phyloP scores from a whole-genome alignment of 1,140 invertebrate species.

The Teleopsis dalmanni region DNA sequence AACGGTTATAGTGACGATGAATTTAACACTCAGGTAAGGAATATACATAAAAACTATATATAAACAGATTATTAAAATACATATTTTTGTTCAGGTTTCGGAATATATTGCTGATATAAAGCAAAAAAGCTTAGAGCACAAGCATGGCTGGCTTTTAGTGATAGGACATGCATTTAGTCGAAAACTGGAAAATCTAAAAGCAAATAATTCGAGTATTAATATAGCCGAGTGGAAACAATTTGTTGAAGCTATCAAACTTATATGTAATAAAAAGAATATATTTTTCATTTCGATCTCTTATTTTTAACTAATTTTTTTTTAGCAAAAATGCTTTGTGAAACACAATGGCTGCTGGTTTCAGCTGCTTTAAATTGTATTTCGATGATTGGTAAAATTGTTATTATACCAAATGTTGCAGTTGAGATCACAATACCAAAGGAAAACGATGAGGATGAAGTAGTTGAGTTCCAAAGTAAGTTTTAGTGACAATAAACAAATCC shows the following conservation, averaged over 20 bases:
- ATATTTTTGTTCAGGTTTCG: conserved; percentile 14
- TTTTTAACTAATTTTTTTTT: neutral
- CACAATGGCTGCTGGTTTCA: conserved; percentile 38
- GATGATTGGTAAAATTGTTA: conserved; percentile 36
- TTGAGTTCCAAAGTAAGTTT: conserved; percentile 28
- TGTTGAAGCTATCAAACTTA: conserved; percentile 29
- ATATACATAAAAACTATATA: neutral
- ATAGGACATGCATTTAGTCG: conserved; percentile 36
- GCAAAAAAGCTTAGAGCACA: conserved; percentile 35
- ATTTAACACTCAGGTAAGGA: conserved; percentile 26
- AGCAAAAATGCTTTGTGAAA: conserved; percentile 35
- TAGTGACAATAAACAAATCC: neutral
- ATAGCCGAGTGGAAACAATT: conserved; percentile 30
- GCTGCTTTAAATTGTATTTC: conserved; percentile 41
- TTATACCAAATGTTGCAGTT: conserved; percentile 37
- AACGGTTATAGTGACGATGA: conserved; percentile 28
- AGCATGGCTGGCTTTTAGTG: conserved; percentile 39
- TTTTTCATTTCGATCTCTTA: neutral
- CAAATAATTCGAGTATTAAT: conserved; percentile 14
- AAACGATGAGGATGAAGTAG: conserved; percentile 27
- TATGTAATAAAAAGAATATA: conserved; percentile 16
- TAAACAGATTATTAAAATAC: neutral
- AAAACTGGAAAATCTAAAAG: conserved; percentile 17
- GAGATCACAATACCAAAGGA: conserved; percentile 24
- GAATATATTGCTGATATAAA: conserved; percentile 26